Percentiles rank a stretch among this genome's conserved stretches.
These are phyloP conservation scores for Spodoptera litura DNA, from an alignment of 1,140 invertebrate species.

Conservation along the genomic window DNA sequence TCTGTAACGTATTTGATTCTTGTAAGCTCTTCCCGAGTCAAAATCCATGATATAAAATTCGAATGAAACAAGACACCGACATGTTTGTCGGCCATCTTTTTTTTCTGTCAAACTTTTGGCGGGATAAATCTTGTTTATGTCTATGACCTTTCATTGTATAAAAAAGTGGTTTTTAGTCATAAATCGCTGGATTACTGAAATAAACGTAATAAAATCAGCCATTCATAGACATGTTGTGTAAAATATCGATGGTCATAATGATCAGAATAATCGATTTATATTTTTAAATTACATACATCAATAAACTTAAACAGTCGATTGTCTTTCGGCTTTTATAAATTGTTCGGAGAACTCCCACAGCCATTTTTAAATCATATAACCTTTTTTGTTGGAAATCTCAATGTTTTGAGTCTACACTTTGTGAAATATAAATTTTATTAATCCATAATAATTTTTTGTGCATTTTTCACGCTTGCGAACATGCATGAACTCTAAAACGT, in stretches of 20 bases:
- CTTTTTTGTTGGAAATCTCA: neutral
- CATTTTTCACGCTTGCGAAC: neutral
- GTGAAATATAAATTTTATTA: neutral
- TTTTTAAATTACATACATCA: neutral
- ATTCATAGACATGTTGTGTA: slow-evolving; percentile 2
- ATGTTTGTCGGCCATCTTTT: neutral
- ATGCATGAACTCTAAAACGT: too few relatives aligned
- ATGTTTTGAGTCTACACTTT: neutral
- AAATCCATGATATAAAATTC: slow-evolving; percentile 1
- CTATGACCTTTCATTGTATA: neutral
- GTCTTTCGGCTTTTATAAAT: neutral
- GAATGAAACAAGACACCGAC: neutral
- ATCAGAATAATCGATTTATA: slow-evolving; percentile 20
- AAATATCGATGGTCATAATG: slow-evolving; percentile 22
- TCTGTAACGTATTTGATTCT: slow-evolving; percentile 22
- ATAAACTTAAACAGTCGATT: neutral
- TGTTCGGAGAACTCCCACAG: neutral
- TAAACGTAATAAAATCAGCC: slow-evolving; percentile 22
- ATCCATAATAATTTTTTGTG: neutral
- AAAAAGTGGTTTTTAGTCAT: neutral
- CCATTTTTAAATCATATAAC: slow-evolving; percentile 1
- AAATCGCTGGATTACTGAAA: slow-evolving; percentile 19
- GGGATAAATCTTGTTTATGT: neutral
- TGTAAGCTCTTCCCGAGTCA: neutral
- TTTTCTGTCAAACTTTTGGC: neutral